These are phyloP conservation scores for Sycobia sp. DNA, from an alignment of 1,140 invertebrate species.

Conservation along the genomic window DNA sequence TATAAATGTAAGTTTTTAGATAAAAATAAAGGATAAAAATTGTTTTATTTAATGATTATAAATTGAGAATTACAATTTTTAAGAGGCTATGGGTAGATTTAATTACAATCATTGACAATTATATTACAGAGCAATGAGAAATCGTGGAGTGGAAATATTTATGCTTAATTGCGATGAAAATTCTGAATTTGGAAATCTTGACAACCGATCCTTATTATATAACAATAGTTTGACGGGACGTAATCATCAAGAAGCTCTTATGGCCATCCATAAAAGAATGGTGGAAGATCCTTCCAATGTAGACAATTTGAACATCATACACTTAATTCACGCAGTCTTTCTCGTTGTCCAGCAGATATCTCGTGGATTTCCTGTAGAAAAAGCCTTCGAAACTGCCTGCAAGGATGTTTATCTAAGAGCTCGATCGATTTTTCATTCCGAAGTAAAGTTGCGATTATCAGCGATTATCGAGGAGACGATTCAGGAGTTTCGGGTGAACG, in stretches of 20 bases:
- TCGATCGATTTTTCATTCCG: constrained; percentile 53
- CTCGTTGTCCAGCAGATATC: constrained; percentile 69
- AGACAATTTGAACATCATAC: constrained; percentile 64
- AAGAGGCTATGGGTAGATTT: no score
- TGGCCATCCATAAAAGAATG: constrained; percentile 63
- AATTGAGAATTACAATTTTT: no score
- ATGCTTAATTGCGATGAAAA: constrained; percentile 62
- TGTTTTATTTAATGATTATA: no score
- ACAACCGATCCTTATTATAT: constrained; percentile 65
- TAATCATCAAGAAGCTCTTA: constrained; percentile 57
- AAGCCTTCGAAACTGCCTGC: constrained; percentile 66
- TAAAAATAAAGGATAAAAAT: no score
- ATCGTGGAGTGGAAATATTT: constrained; percentile 93
- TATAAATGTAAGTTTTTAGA: no score
- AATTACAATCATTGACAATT: no score
- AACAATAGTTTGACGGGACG: constrained; percentile 59
- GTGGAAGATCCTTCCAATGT: constrained; percentile 57
- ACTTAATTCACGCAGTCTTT: constrained; percentile 69
- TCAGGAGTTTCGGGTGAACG: constrained; percentile 20
- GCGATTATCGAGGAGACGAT: constrained; percentile 44
- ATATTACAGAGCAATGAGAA: constrained; percentile 88
- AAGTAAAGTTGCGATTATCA: constrained; percentile 44
- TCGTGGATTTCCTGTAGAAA: constrained; percentile 63
- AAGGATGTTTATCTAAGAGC: constrained; percentile 74
- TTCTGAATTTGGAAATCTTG: constrained; percentile 51